phyloP scores from a whole-genome alignment of 1,140 invertebrate species.

The Telenomus remus region DNA sequence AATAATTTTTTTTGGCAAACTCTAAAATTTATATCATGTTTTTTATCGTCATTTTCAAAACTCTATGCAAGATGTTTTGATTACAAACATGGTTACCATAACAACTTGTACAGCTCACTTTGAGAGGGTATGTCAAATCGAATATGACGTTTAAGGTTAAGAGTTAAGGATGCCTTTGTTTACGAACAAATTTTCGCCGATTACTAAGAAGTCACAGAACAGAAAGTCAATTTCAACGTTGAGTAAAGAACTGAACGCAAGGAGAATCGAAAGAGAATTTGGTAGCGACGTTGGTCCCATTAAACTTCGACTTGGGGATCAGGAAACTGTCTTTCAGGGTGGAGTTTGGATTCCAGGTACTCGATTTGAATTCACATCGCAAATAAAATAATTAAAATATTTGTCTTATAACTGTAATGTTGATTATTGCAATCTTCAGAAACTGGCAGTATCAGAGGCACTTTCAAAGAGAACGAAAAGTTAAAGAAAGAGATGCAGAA shows the following conservation, averaged over 20 bases:
- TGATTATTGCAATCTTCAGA: constrained; percentile 65
- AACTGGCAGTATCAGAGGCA: constrained; percentile 75
- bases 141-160: constrained; percentile 30
- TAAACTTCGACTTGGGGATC: constrained; percentile 78
- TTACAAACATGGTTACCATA: constrained; percentile 14
- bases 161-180: constrained; percentile 62
- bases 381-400: too few relatives aligned
- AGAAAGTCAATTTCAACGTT: constrained; percentile 77
- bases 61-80: too few relatives aligned
- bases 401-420: too few relatives aligned
- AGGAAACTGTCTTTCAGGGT: constrained; percentile 79
- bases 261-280: constrained; percentile 78
- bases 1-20: too few relatives aligned
- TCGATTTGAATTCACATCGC: too few relatives aligned
- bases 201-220: constrained; percentile 75
- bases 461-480: constrained; percentile 79
- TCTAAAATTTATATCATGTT: too few relatives aligned
- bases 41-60: too few relatives aligned
- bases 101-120: background rate
- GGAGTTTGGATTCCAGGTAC: constrained; percentile 82
- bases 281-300: constrained; percentile 77
- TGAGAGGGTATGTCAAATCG: too few relatives aligned
- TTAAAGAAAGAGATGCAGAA: constrained; percentile 80
- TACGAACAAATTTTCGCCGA: constrained; percentile 76
- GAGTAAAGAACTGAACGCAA: constrained; percentile 77